These are phyloP conservation scores for Antechinus stuartii DNA, from an alignment of 2,113 vertebrate species.

Conservation along the genomic window DNA sequence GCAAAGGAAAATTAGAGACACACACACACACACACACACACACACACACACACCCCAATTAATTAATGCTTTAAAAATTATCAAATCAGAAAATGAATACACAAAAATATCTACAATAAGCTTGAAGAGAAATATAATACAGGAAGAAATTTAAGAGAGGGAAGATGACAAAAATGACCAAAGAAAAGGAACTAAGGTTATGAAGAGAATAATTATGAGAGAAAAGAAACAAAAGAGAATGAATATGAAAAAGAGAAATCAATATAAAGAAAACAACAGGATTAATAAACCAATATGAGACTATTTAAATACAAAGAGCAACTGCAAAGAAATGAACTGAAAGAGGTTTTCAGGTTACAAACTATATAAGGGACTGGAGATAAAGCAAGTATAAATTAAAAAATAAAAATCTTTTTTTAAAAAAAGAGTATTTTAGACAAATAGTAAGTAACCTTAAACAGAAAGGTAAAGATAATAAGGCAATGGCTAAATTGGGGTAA, in stretches of 20 bases:
- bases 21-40: no score
- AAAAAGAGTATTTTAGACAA: background rate
- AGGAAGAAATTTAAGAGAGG: slow-evolving; percentile 50
- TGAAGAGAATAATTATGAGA: background rate
- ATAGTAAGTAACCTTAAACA: background rate
- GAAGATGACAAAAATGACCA: background rate
- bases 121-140: background rate
- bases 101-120: slow-evolving; percentile 12
- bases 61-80: no score
- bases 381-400: background rate
- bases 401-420: background rate
- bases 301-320: background rate
- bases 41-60: no score
- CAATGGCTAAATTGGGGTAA: background rate
- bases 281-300: background rate
- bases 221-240: slow-evolving; percentile 8
- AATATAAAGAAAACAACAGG: background rate
- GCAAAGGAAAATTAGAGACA: slow-evolving; percentile 37
- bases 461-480: background rate
- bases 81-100: slow-evolving; percentile 19
- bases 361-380: background rate
- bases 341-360: slow-evolving; percentile 10
- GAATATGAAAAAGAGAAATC: background rate
- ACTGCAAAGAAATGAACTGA: slow-evolving; percentile 10
- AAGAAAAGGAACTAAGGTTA: background rate